A percentile compares a stretch with the other conserved stretches of the same genome.
These are phyloP conservation scores for Drosophila ogumai DNA, from an alignment of 1,140 invertebrate species.

Conservation along the genomic window DNA sequence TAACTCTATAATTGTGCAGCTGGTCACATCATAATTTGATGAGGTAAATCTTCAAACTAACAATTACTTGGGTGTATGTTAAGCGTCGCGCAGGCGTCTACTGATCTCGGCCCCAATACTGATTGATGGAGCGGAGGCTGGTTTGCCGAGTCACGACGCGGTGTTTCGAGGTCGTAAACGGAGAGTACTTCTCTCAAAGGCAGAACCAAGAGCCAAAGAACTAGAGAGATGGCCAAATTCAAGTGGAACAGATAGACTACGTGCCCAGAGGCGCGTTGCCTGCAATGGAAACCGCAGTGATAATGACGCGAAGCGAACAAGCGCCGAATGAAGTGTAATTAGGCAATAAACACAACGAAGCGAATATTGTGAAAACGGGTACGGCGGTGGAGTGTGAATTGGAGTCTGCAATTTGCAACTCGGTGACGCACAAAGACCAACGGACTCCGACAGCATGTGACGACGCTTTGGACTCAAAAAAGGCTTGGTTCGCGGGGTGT, in stretches of 20 bases:
- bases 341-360: constrained; percentile 58
- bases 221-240: constrained; percentile 53
- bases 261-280: constrained; percentile 64
- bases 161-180: constrained; percentile 34
- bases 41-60: not conserved
- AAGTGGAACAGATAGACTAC: constrained; percentile 56
- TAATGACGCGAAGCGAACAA: constrained; percentile 37
- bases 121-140: constrained; percentile 35
- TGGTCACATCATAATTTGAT: constrained; percentile 1
- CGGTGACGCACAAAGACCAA: constrained; percentile 67
- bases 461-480: constrained; percentile 9
- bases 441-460: constrained; percentile 55
- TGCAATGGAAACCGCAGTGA: constrained; percentile 46
- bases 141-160: constrained; percentile 48
- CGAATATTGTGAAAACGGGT: not conserved
- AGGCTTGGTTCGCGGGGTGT: constrained; percentile 16
- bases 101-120: constrained; percentile 30
- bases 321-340: constrained; percentile 55
- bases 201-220: constrained; percentile 21
- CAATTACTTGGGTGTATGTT: constrained; percentile 3
- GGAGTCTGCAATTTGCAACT: constrained; percentile 33
- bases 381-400: constrained; percentile 14
- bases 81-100: constrained; percentile 41
- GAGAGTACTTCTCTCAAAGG: constrained; percentile 41
- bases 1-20: not conserved